Base-by-base conservation (phyloP, 2,888 invertebrate species). In the Agonopterix alstromeriana region DNA sequence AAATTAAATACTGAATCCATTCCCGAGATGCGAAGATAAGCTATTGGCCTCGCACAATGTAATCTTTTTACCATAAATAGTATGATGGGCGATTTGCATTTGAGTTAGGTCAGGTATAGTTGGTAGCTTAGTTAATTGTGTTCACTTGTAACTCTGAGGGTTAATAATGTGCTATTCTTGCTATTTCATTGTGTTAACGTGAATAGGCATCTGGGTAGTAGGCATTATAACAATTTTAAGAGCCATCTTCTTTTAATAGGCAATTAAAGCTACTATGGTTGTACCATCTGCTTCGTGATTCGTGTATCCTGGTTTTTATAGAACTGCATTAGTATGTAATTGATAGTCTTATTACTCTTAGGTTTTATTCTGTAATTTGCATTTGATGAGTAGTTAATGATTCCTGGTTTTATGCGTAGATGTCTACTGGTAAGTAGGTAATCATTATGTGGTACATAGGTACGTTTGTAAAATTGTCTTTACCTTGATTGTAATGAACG, bases 61-160 rank as follows among this genome's bases (percentile, higher is more conserved):
- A 85, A 87, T 88, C 87, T 84, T 85, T 80, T 84, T 74, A 77
- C 87, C 86, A 77, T 87, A 84, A 76, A 82, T 67, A 82, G 84
- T 54, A 63, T 80, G 82, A 82, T 75, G 73, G 70, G 63, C 65
- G 72, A 86, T 86, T 86, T 85, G 85, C 86, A 87, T 86, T 80
- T 76, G 76, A 83, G 70, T 82, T 73, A 78, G 82, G 82, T 72
- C 64, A 57, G 60, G 57, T 17, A 45, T 57, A 56, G 57, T 56
- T 61, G 60, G 67, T 59, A 63, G 66, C 65, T 70, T 64, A 66
- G 77, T 72, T 86, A 85, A 87, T 85, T 84, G 81, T 83, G 70
- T 71, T 68, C 61, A 57, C 61, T 57, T 70, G 70, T 73, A 68
- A 55, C 56, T 65, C 57, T 61, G 55, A 58, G 52, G 63, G 65